A percentile compares a stretch with the other conserved stretches of the same genome.
phyloP scores from a whole-genome alignment of 2,797 vertebrate genomes.

The Caiman crocodilus region DNA sequence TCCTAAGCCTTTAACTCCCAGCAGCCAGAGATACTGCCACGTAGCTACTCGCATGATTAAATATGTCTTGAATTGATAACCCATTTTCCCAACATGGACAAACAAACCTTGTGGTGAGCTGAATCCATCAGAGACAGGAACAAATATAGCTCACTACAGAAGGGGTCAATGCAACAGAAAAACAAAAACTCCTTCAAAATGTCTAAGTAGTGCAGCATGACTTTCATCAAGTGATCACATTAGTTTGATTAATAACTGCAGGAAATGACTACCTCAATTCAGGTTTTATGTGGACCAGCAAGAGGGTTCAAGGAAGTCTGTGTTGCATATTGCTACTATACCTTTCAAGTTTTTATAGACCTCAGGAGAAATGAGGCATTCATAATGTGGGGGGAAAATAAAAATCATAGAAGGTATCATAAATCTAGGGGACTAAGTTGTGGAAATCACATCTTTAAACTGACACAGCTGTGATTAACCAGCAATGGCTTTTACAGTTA shows the following conservation, averaged over 20 bases:
- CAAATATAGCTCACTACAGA: constrained; percentile 29
- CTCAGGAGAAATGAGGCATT: constrained; percentile 74
- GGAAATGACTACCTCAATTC: constrained; percentile 74
- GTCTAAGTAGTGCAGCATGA: constrained; percentile 39
- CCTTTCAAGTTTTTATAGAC: constrained; percentile 71
- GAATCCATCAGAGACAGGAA: constrained; percentile 39
- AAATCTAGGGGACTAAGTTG: constrained; percentile 73
- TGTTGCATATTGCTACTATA: constrained; percentile 71
- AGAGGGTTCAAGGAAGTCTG: constrained; percentile 73
- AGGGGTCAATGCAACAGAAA: constrained; percentile 36
- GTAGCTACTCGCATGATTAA: not conserved
- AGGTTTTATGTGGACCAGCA: constrained; percentile 59
- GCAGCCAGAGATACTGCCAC: not conserved
- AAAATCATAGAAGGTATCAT: constrained; percentile 73
- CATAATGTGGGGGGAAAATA: constrained; percentile 69
- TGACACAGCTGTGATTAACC: constrained; percentile 68
- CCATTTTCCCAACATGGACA: constrained; percentile 29
- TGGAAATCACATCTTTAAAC: constrained; percentile 76
- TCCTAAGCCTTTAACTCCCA: not conserved
- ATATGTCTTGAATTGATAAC: not conserved
- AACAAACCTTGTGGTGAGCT: constrained; percentile 42
- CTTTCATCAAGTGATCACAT: constrained; percentile 63
- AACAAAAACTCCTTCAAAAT: constrained; percentile 31
- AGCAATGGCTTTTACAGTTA: constrained; percentile 63
- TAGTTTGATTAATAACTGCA: constrained; percentile 75